Percentiles rank a stretch among this genome's conserved stretches.
These are phyloP conservation scores for Napeogenes sylphis DNA, from an alignment of 2,888 invertebrate species.

Conservation along the genomic window DNA sequence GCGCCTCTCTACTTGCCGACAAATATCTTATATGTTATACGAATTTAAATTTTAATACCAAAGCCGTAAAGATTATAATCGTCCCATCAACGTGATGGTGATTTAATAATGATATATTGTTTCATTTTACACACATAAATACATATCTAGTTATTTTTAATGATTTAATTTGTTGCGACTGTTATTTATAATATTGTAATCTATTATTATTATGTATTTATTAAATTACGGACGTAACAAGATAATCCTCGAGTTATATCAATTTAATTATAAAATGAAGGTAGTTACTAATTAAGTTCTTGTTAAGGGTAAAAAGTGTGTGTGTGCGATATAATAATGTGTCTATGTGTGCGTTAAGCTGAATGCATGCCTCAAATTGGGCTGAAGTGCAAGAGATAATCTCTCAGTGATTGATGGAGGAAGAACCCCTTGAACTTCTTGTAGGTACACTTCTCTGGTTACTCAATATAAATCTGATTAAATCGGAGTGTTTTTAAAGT, in stretches of 20 bases:
- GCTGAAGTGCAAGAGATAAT: conserved; percentile 81
- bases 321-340: conserved; percentile 16
- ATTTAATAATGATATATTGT: conserved; percentile 2
- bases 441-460: conserved; percentile 4
- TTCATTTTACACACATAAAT: background rate
- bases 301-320: background rate
- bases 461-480: background rate
- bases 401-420: conserved; percentile 51
- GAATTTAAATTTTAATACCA: background rate
- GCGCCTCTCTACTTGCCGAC: conserved; percentile 73
- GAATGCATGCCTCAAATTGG: conserved; percentile 71
- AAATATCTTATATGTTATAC: conserved; percentile 42
- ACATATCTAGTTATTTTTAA: conserved; percentile 2
- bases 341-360: conserved; percentile 64
- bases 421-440: conserved; percentile 38
- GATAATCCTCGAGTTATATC: conserved; percentile 3
- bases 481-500: background rate
- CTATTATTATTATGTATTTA: conserved; percentile 2
- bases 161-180: background rate
- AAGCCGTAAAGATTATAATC: background rate
- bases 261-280: conserved; percentile 2
- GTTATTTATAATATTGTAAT: too few relatives aligned
- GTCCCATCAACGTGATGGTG: background rate
- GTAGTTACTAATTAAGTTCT: conserved; percentile 8
- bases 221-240: background rate